Conservation (phyloP, 2,888 invertebrate species). For the Rhingia rostrata region DNA sequence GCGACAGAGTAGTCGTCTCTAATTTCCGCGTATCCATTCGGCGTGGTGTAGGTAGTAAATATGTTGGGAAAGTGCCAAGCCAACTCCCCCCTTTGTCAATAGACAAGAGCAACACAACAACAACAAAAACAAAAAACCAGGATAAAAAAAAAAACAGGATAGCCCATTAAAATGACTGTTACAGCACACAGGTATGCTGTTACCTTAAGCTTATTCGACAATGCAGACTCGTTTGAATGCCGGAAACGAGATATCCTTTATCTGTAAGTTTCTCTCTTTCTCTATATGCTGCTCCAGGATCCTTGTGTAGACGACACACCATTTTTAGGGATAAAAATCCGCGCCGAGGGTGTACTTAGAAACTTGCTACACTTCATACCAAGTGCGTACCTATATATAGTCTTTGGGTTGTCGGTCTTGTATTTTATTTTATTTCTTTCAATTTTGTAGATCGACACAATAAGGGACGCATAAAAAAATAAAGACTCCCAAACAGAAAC, state of each 20-base stretch:
- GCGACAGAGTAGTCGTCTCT: constrained; percentile 69
- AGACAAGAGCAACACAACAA: constrained; percentile 34
- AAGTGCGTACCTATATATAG: constrained; percentile 26
- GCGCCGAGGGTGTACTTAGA: constrained; percentile 59
- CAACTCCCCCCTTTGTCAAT: background rate
- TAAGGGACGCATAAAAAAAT: constrained; percentile 57
- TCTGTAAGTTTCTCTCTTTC: constrained; percentile 42
- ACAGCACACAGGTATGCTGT: constrained; percentile 65
- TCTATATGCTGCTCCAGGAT: constrained; percentile 21
- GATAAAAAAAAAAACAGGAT: constrained; percentile 31
- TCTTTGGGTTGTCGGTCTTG: constrained; percentile 8
- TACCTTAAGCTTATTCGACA: constrained; percentile 69
- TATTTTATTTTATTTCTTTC: constrained; percentile 64
- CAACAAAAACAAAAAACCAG: constrained; percentile 11
- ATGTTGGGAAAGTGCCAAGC: constrained; percentile 33
- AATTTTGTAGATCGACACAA: constrained; percentile 59
- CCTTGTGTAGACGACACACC: constrained; percentile 20
- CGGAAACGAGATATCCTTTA: constrained; percentile 69
- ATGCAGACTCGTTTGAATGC: constrained; percentile 69
- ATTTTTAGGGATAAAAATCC: constrained; percentile 55
- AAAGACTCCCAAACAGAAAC: constrained; percentile 51
- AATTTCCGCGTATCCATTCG: constrained; percentile 57
- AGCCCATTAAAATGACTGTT: constrained; percentile 55
- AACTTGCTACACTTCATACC: constrained; percentile 35
- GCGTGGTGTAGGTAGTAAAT: constrained; percentile 5